Base-by-base conservation (phyloP, 1,140 invertebrate species). In the Drosophila lini region DNA sequence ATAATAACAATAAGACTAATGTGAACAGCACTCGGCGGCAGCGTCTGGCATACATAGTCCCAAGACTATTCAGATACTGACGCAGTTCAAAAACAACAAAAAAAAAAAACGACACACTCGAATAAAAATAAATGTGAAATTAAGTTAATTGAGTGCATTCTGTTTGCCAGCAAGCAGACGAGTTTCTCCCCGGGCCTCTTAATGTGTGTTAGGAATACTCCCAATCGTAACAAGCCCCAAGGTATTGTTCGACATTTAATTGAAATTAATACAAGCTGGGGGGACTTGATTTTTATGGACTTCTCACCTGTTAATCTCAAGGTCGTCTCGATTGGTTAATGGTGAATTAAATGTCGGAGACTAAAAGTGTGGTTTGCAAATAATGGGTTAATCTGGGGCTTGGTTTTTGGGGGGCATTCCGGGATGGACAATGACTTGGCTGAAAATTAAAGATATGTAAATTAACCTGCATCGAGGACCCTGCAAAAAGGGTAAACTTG, bases 281-380 rank as follows among this genome's bases (percentile, higher is more conserved):
- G 52, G 64, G 52, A 58, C 65, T 36, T 68, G 61, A 41, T 67
- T 80, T 82, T 75, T 32, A 80, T 70, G 64, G 47, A 59, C 55
- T 82, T 74, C 74, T 81, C 79, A 81, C 78, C 80, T 79, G 75
- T 60, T 79, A 73, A 81, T 65, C 75, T 52, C 80, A 88, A 88
- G 84, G 83, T 80, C 80, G 55, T n/a, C 19, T 7, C 34, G 41
- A 10, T n/a, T 48, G 41, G 13, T 64, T 73, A 52, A 64, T 69
- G 59, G 58, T 36, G 42, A 69, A 69, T 77, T 65, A 78, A 64
- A 62, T 50, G 68, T 48, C 59, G 38, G 32, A 11, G 64, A 59
- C 80, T 53, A 59, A 62, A 9, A 75, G 55, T 44, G 36, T 15
- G 11, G 16, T 28, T 53, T 79, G 68, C 60, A 22, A 65, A 32